Conservation (phyloP, 2,888 invertebrate species). For the Hipparchia sbordonii region DNA sequence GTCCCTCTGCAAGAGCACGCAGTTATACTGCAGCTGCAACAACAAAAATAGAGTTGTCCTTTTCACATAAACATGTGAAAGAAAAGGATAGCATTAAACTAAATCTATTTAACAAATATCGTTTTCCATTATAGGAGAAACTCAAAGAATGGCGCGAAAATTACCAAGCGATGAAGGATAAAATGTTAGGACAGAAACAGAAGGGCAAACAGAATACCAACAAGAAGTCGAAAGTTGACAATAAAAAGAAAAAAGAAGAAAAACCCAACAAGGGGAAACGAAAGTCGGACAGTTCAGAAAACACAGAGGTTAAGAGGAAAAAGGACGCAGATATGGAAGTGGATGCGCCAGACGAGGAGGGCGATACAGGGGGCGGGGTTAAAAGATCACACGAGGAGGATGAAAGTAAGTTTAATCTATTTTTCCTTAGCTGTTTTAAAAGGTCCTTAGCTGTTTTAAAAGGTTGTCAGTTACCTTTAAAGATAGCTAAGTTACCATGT, state of each 20-base stretch:
- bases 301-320: constrained; percentile 63
- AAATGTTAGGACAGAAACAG: constrained; percentile 66
- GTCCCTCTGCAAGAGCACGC: too few species aligned
- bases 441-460: not conserved
- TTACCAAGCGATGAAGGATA: constrained; percentile 73
- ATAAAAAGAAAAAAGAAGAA: constrained; percentile 57
- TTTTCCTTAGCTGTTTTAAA: too few species aligned
- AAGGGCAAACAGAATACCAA: constrained; percentile 59
- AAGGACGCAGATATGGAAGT: constrained; percentile 58
- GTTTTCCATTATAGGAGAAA: constrained; percentile 53
- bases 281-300: constrained; percentile 53
- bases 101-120: constrained; percentile 1
- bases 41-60: too few species aligned
- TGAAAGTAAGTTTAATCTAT: constrained; percentile 44
- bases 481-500: too few species aligned
- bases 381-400: constrained; percentile 57
- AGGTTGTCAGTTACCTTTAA: not conserved
- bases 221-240: constrained; percentile 62
- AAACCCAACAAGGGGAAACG: constrained; percentile 59
- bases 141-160: constrained; percentile 70
- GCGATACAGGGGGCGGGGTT: constrained; percentile 57
- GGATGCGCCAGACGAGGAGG: constrained; percentile 50
- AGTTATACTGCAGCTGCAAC: too few species aligned
- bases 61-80: too few species aligned
- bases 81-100: too few species aligned